Conservation (phyloP, 2,113 vertebrate species). For the cattle (Bos taurus) region DNA sequence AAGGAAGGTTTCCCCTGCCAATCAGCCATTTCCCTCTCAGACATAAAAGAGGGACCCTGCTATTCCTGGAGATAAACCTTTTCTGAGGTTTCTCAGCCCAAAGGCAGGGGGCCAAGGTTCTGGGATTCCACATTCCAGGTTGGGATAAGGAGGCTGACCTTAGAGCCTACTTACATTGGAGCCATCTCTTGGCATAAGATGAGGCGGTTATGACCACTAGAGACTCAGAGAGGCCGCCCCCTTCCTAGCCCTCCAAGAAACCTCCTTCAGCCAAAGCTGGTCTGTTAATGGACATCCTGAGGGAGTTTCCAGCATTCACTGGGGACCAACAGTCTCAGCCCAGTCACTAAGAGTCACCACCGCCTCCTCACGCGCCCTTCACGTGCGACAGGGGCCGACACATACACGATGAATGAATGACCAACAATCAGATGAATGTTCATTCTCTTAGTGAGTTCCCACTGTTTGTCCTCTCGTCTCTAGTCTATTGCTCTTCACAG, state of each 20-base stretch:
- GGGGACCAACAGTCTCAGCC: background rate
- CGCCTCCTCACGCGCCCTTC: background rate
- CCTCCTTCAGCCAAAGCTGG: background rate
- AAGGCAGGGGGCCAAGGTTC: background rate
- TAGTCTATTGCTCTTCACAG: background rate
- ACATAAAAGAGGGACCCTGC: background rate
- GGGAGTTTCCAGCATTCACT: background rate
- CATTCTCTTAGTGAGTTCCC: background rate
- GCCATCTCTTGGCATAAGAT: background rate
- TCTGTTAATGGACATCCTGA: background rate
- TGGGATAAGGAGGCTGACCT: background rate
- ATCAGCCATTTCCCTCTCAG: background rate
- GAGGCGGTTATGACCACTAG: background rate
- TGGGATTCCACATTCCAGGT: background rate
- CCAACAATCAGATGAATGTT: background rate
- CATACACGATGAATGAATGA: background rate
- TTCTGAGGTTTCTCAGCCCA: background rate
- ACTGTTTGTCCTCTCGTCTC: background rate
- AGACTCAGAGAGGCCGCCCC: background rate
- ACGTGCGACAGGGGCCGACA: background rate
- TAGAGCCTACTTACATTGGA: background rate
- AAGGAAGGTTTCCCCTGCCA: background rate
- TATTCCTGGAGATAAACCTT: background rate
- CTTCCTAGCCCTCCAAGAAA: background rate
- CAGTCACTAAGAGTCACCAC: background rate